phyloP scores from a whole-genome alignment of 2,888 invertebrate genomes.

The Mantis religiosa region DNA sequence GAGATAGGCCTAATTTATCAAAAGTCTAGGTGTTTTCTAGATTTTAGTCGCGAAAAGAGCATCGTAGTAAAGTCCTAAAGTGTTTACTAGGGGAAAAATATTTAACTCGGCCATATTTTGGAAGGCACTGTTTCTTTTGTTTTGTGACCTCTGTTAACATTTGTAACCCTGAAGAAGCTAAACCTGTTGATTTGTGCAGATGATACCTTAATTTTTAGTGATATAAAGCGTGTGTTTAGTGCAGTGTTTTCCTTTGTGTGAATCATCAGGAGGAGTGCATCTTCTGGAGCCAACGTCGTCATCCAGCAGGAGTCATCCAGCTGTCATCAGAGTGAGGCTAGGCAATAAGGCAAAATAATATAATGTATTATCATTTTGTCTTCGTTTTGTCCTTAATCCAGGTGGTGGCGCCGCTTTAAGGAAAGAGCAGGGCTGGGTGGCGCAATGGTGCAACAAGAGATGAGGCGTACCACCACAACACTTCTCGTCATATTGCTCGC shows the following conservation, averaged over 20 bases:
- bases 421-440: neutral
- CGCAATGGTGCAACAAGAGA: neutral
- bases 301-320: neutral
- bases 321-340: neutral
- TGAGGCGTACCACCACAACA: neutral
- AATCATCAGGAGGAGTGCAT: neutral
- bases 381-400: neutral
- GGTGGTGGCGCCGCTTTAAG: neutral
- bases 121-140: neutral
- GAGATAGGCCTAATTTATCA: neutral
- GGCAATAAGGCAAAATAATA: neutral
- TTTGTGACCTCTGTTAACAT: neutral
- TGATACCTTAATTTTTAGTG: neutral
- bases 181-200: neutral
- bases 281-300: neutral
- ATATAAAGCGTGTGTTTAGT: neutral
- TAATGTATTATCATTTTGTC: neutral
- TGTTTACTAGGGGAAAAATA: neutral
- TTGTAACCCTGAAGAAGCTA: neutral
- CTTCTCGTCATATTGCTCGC: neutral
- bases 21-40: neutral
- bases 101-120: neutral
- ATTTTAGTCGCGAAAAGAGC: neutral
- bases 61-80: neutral
- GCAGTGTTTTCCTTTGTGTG: neutral